These are phyloP conservation scores for Eurystomus gularis DNA, from an alignment of 2,113 vertebrate species.

Conservation along the genomic window DNA sequence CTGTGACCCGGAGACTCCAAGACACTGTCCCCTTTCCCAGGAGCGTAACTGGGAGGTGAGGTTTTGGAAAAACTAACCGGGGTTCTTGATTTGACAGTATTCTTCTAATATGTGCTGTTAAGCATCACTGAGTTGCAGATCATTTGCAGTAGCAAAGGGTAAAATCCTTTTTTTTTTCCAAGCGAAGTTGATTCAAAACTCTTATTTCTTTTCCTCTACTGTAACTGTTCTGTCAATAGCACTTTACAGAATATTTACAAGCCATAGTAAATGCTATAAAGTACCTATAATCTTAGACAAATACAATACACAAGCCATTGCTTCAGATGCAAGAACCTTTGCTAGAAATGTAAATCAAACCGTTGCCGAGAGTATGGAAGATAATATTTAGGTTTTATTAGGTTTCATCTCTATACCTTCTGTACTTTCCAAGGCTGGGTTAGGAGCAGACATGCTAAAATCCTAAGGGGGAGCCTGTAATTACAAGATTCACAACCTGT, in stretches of 20 bases:
- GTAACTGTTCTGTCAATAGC: neutral
- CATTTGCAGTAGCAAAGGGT: neutral
- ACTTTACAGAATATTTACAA: constrained; percentile 42
- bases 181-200: constrained; percentile 8
- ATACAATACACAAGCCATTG: neutral
- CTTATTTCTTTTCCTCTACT: neutral
- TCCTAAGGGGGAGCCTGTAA: constrained; percentile 18
- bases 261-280: constrained; percentile 16
- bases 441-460: constrained; percentile 1
- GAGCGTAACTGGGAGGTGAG: neutral
- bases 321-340: constrained; percentile 29
- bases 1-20: neutral
- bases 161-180: constrained; percentile 10
- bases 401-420: neutral
- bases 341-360: constrained; percentile 54
- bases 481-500: constrained; percentile 12
- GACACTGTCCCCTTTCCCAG: neutral
- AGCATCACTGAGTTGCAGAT: neutral
- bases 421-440: neutral
- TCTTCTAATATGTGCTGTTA: neutral
- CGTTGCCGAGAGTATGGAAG: neutral
- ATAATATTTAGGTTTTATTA: constrained; percentile 43
- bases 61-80: neutral
- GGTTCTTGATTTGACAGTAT: neutral
- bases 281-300: constrained; percentile 39